Conservation (phyloP, 2,888 invertebrate genomes). For the Proisotoma minuta region DNA sequence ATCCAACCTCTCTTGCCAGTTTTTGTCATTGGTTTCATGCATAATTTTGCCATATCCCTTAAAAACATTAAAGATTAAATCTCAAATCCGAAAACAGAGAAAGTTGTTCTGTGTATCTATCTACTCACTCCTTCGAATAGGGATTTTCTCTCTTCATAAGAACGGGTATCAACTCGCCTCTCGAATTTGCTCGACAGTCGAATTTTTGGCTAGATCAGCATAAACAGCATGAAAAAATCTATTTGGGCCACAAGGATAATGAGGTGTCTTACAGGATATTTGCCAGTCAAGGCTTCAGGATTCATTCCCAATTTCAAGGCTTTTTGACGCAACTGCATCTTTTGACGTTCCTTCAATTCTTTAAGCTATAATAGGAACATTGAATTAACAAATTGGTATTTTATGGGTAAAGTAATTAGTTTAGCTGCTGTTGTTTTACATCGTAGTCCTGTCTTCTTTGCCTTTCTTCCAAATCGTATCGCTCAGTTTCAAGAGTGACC, state of each 20-base stretch:
- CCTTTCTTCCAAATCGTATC: conserved; percentile 38
- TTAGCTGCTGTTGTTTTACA: conserved; percentile 12
- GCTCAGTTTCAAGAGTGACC: conserved; percentile 34
- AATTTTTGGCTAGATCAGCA: conserved; percentile 89
- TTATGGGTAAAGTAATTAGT: background rate
- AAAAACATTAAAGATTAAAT: background rate
- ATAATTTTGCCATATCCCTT: conserved; percentile 77
- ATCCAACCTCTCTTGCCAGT: conserved; percentile 79
- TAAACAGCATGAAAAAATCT: conserved; percentile 33
- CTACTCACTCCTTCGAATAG: conserved; percentile 87
- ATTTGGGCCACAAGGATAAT: background rate
- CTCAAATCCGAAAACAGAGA: background rate
- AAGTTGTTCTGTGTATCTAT: background rate
- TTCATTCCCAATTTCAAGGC: conserved; percentile 93
- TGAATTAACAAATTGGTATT: background rate
- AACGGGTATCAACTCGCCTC: conserved; percentile 93
- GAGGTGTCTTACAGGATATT: conserved; percentile 77
- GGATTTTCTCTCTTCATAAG: conserved; percentile 93
- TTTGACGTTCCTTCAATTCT: conserved; percentile 98
- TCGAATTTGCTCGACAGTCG: conserved; percentile 98
- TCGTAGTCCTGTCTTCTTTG: conserved; percentile 40
- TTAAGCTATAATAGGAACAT: conserved; percentile 54
- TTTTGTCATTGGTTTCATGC: conserved; percentile 75
- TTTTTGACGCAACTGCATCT: conserved; percentile 97
- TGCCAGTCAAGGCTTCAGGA: conserved; percentile 92